Percentiles rank a stretch among this genome's conserved stretches.
Conservation (phyloP, 2,888 invertebrate genomes). For the Aplocera efformata region DNA sequence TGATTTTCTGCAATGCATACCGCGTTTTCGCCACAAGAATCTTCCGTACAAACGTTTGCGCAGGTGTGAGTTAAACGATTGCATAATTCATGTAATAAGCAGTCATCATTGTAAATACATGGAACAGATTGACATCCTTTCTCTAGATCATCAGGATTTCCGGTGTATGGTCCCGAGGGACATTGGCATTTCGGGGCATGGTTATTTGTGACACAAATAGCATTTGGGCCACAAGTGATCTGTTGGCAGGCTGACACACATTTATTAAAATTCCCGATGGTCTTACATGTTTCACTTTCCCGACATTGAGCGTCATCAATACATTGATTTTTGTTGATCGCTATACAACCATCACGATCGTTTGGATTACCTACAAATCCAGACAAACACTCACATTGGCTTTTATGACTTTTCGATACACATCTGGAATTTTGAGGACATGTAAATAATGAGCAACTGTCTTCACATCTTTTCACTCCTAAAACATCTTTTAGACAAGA, state of each 20-base stretch:
- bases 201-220: constrained; percentile 93
- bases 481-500: constrained; percentile 91
- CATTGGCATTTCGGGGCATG: constrained; percentile 95
- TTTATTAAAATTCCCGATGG: constrained; percentile 80
- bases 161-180: constrained; percentile 91
- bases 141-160: constrained; percentile 89
- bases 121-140: constrained; percentile 89
- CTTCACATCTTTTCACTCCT: constrained; percentile 90
- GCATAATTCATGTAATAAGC: constrained; percentile 88
- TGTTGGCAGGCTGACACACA: constrained; percentile 90
- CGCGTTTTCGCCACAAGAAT: constrained; percentile 92
- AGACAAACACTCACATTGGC: constrained; percentile 90
- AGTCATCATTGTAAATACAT: constrained; percentile 93
- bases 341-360: constrained; percentile 92
- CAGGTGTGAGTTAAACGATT: constrained; percentile 91
- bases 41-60: constrained; percentile 88
- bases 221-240: constrained; percentile 90
- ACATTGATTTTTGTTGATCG: constrained; percentile 87
- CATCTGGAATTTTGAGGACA: constrained; percentile 93
- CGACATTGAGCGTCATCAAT: constrained; percentile 89
- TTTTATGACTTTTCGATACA: constrained; percentile 85
- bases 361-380: constrained; percentile 95
- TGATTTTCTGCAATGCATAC: constrained; percentile 94
- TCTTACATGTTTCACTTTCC: constrained; percentile 89
- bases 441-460: constrained; percentile 89